These are phyloP conservation scores for Meloidogyne exigua DNA, from an alignment of 1,140 invertebrate genomes.

Conservation along the genomic window DNA sequence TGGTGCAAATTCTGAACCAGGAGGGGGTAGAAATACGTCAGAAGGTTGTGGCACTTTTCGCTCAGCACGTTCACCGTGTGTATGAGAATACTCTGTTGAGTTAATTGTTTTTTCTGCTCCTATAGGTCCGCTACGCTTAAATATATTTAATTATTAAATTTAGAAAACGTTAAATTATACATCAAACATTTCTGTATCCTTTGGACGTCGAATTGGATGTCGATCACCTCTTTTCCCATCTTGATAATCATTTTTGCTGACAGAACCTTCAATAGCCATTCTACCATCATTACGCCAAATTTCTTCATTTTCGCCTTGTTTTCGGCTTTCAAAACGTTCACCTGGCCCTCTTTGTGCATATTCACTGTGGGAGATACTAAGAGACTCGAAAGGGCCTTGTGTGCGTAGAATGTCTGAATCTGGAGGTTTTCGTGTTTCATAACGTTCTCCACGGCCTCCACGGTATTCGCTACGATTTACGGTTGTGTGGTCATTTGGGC, in stretches of 20 bases:
- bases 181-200: slow-evolving; percentile 1
- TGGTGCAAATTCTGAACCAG: background rate
- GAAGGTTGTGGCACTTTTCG: slow-evolving; percentile 16
- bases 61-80: slow-evolving; percentile 19
- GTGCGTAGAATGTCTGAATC: slow-evolving; percentile 29
- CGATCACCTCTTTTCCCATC: slow-evolving; percentile 27
- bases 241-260: slow-evolving; percentile 18
- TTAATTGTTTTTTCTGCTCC: slow-evolving; percentile 15
- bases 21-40: slow-evolving; percentile 7
- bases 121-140: slow-evolving; percentile 11
- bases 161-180: background rate
- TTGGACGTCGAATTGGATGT: slow-evolving; percentile 11
- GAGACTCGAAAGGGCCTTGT: slow-evolving; percentile 11
- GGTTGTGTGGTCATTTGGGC: slow-evolving; percentile 8
- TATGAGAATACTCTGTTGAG: slow-evolving; percentile 2
- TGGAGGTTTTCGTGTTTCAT: slow-evolving; percentile 22
- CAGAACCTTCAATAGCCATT: slow-evolving; percentile 15
- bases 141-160: background rate
- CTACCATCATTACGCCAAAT: slow-evolving; percentile 11
- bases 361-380: slow-evolving; percentile 13
- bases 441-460: slow-evolving; percentile 20
- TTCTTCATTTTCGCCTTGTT: slow-evolving; percentile 7
- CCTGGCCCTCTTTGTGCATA: slow-evolving; percentile 15
- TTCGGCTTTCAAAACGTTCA: slow-evolving; percentile 13
- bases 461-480: slow-evolving; percentile 26